These are phyloP conservation scores for Timandra comae DNA, from an alignment of 2,888 invertebrate species.

Conservation along the genomic window DNA sequence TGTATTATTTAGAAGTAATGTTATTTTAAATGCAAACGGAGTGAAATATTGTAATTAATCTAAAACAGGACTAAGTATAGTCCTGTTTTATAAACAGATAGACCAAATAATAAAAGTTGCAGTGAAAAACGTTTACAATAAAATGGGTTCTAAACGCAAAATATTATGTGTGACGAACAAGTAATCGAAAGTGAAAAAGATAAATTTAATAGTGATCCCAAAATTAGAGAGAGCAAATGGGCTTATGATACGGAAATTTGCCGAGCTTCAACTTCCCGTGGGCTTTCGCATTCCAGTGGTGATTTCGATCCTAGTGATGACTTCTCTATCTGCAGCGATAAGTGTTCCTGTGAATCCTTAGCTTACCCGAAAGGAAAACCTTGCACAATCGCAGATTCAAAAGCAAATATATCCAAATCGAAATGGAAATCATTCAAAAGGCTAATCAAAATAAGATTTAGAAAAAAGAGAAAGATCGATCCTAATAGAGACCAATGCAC, in stretches of 20 bases:
- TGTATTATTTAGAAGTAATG: no score
- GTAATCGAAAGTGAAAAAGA: conserved; percentile 10
- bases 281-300: conserved; percentile 41
- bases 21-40: no score
- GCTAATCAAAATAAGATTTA: conserved; percentile 31
- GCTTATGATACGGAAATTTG: conserved; percentile 31
- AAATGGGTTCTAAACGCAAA: conserved; percentile 6
- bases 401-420: conserved; percentile 34
- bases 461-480: conserved; percentile 23
- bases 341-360: conserved; percentile 38
- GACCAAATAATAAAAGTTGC: no score
- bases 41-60: no score
- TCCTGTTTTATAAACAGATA: no score
- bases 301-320: conserved; percentile 35
- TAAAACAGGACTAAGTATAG: no score
- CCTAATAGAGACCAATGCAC: conserved; percentile 2
- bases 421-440: conserved; percentile 45
- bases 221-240: conserved; percentile 25
- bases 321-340: conserved; percentile 29
- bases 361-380: conserved; percentile 39
- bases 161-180: conserved; percentile 19
- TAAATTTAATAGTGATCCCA: conserved; percentile 11
- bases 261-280: conserved; percentile 50
- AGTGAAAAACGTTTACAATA: no score
- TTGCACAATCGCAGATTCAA: conserved; percentile 45